These are phyloP conservation scores for Forficula auricularia DNA, from an alignment of 1,140 invertebrate species.

Conservation along the genomic window DNA sequence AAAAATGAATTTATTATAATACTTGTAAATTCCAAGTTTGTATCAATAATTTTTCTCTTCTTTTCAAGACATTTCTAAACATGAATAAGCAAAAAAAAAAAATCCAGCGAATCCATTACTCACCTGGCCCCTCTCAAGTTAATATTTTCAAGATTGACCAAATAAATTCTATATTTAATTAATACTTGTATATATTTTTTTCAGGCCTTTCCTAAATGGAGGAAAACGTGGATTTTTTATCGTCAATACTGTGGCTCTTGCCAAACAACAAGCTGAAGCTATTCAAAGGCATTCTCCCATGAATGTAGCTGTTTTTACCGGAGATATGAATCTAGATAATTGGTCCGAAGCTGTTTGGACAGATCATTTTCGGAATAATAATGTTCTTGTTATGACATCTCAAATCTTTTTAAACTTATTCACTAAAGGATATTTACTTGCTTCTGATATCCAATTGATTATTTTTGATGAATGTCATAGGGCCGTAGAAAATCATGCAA, in stretches of 20 bases:
- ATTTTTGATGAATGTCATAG: slow-evolving; percentile 89
- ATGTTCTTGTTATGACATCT: slow-evolving; percentile 69
- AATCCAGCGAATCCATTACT: no score
- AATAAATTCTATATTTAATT: no score
- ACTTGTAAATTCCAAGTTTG: no score
- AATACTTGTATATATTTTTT: no score
- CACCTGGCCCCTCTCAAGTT: no score
- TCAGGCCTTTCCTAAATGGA: slow-evolving; percentile 27
- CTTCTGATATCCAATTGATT: slow-evolving; percentile 54
- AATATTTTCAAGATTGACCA: no score
- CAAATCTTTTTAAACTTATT: slow-evolving; percentile 66
- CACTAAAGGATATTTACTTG: slow-evolving; percentile 26
- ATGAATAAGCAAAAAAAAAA: no score
- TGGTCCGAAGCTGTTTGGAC: slow-evolving; percentile 50
- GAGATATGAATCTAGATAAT: slow-evolving; percentile 40
- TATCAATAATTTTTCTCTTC: no score
- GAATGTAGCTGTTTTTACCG: slow-evolving; percentile 30
- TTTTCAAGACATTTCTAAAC: no score
- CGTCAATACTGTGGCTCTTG: slow-evolving; percentile 63
- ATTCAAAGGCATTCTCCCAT: slow-evolving; percentile 43
- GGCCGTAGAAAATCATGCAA: slow-evolving; percentile 57
- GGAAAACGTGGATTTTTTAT: slow-evolving; percentile 56
- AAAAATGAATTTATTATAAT: no score
- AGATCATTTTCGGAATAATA: slow-evolving; percentile 37
- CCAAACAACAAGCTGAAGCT: slow-evolving; percentile 54